Conservation (phyloP, 1,140 invertebrate species). For the Nasonia longicornis region DNA sequence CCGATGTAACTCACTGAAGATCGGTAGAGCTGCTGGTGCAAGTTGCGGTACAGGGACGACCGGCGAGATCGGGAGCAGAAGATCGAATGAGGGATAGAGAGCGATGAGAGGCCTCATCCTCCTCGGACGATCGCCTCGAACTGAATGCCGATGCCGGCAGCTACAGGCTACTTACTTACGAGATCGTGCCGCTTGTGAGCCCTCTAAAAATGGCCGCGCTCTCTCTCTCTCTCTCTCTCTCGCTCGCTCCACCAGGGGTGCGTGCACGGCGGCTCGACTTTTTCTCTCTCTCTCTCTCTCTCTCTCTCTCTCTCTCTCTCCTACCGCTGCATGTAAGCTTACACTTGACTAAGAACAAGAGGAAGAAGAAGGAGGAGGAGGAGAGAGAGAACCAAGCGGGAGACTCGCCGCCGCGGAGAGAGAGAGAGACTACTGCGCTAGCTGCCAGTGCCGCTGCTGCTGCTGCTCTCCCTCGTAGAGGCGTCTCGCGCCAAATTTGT, state of each 20-base stretch:
- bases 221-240: constrained; percentile 25
- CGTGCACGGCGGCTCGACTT: neutral
- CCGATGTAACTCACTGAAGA: neutral
- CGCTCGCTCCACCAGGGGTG: neutral
- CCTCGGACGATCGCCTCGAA: constrained; percentile 63
- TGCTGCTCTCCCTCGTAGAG: constrained; percentile 39
- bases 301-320: constrained; percentile 45
- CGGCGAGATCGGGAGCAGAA: neutral
- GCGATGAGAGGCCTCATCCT: constrained; percentile 47
- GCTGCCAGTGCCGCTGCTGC: neutral
- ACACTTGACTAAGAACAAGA: constrained; percentile 61
- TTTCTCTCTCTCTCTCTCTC: neutral
- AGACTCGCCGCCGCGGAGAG: constrained; percentile 40
- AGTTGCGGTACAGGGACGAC: neutral
- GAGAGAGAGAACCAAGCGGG: constrained; percentile 27
- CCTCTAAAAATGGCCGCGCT: constrained; percentile 69
- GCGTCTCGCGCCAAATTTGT: constrained; percentile 81
- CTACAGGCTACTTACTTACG: constrained; percentile 55
- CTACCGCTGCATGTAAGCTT: constrained; percentile 65
- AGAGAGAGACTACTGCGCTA: neutral
- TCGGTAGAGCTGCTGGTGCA: neutral
- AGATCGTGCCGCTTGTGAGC: constrained; percentile 52
- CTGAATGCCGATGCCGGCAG: constrained; percentile 66
- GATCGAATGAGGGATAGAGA: neutral
- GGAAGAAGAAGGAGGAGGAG: neutral